Evolutionary conservation across 2,797 vertebrate genomes (phyloP), one percentile per base, ranked within the genome.

Genomic region (Phalloptychus januarius): DNA sequence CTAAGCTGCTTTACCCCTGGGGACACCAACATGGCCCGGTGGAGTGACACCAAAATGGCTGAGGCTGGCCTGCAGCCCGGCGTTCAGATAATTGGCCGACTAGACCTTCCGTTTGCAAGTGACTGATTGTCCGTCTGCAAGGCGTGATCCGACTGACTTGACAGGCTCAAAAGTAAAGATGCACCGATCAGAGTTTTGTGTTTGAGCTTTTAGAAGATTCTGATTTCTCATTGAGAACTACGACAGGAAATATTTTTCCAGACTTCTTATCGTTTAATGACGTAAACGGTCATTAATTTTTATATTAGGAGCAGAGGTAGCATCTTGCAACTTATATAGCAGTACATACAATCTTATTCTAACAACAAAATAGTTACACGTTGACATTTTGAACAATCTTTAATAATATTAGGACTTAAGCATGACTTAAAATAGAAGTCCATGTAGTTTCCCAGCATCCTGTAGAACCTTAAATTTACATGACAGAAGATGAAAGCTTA

Each of bases 11-110:
- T 91, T 89, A 82, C 92, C 92, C 91, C 7, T 45, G 65, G 91
- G 93, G 91, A 93, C 88, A 74, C 78, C 80, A 86, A 84, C 83
- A 54, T 40, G 82, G 83, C 89, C 81, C 70, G 79, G 81, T 54
- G 86, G 91, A 94, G 93, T 92, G 91, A 89, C 85, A 93, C 83
- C 79, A 52, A 86, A 84, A 92, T 83, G 87, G 86, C 88, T 91
- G 80, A 69, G 83, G 58, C 89, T 94, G 93, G 92, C 91, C 83
- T 6, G 74, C 52, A 83, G 93, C 94, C 91, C 89, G 85, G 83
- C 28, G 78, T 83, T 73, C 80, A 83, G 86, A 93, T 94, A 93
- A 95, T 94, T 95, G 90, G 87, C 80, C 40, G 87, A 85, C 93
- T 91, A 94, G 92, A 94, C 93, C 90, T 71, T 86, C 70, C 83